These are phyloP conservation scores for Heliocidaris tuberculata DNA, from an alignment of 35 echinoderm and acorn worm species.

Conservation along the genomic window DNA sequence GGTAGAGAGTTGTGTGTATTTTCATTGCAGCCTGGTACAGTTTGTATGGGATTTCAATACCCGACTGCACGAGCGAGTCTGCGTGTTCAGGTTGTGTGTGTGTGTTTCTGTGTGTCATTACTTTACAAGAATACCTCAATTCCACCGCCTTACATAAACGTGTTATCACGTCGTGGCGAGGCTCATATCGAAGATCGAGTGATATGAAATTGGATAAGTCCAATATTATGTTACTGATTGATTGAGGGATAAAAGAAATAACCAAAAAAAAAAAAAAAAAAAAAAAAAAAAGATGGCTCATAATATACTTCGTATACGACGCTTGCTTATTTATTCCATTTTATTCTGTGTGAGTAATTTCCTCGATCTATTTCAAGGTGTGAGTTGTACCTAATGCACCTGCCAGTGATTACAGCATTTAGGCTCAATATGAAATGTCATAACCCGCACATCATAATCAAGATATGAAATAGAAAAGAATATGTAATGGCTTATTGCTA, in stretches of 20 bases:
- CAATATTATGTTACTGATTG: conserved; percentile 12
- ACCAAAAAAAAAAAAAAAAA: background rate
- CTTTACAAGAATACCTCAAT: conserved; percentile 12
- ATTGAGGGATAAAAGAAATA: conserved; percentile 13
- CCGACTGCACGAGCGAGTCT: background rate
- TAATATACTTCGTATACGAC: background rate
- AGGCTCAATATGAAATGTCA: background rate
- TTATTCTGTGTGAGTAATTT: background rate
- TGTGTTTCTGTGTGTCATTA: conserved; percentile 17
- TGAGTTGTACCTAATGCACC: background rate
- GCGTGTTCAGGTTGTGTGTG: background rate
- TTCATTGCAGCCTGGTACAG: background rate
- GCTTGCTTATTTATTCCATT: conserved; percentile 7
- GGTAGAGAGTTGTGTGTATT: conserved; percentile 1
- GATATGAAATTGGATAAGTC: conserved; percentile 12
- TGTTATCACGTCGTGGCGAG: background rate
- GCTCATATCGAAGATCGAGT: background rate
- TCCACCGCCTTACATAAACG: background rate
- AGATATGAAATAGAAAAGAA: background rate
- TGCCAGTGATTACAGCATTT: background rate
- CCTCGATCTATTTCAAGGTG: background rate
- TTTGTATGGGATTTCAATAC: background rate
- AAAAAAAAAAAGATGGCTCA: background rate
- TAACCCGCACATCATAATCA: background rate
- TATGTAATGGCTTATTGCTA: too few species aligned